These are phyloP conservation scores for Ganaspis sp. DNA, from an alignment of 1,140 invertebrate species.

Conservation along the genomic window DNA sequence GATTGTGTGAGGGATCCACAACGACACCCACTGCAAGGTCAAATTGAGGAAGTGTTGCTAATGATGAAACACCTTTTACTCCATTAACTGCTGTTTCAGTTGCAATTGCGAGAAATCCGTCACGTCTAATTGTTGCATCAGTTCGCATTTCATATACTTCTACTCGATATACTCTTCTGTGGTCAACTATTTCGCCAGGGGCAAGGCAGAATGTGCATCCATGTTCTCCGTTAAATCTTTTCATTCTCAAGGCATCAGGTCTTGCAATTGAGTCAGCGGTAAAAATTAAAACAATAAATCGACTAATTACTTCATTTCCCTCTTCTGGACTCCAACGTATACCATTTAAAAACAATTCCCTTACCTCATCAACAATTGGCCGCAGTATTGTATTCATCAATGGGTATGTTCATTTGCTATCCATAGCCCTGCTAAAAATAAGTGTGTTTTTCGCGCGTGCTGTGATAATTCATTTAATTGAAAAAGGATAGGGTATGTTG, in stretches of 20 bases:
- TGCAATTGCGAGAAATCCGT: not conserved
- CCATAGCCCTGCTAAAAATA: too few species aligned
- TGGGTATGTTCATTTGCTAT: too few species aligned
- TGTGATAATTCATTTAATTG: too few species aligned
- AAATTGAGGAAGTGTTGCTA: slow-evolving; percentile 15
- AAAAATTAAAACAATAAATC: not conserved
- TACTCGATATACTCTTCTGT: not conserved
- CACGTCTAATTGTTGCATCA: not conserved
- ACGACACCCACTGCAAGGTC: slow-evolving; percentile 21
- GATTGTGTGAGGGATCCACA: slow-evolving; percentile 24
- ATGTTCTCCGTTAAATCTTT: not conserved
- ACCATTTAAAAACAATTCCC: not conserved
- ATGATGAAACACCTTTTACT: slow-evolving; percentile 8
- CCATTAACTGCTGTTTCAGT: not conserved
- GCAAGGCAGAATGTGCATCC: slow-evolving; percentile 26
- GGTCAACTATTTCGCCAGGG: slow-evolving; percentile 7
- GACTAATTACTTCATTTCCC: not conserved
- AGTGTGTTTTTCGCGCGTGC: too few species aligned
- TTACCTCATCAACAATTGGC: not conserved
- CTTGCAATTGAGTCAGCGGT: not conserved
- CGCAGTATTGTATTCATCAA: too few species aligned
- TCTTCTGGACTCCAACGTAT: not conserved
- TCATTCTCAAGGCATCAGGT: not conserved
- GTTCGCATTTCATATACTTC: slow-evolving; percentile 2
- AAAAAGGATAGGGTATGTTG: too few species aligned